Base-by-base conservation (phyloP, 2,797 vertebrate genomes). In the Pseudocheirus occidentalis region DNA sequence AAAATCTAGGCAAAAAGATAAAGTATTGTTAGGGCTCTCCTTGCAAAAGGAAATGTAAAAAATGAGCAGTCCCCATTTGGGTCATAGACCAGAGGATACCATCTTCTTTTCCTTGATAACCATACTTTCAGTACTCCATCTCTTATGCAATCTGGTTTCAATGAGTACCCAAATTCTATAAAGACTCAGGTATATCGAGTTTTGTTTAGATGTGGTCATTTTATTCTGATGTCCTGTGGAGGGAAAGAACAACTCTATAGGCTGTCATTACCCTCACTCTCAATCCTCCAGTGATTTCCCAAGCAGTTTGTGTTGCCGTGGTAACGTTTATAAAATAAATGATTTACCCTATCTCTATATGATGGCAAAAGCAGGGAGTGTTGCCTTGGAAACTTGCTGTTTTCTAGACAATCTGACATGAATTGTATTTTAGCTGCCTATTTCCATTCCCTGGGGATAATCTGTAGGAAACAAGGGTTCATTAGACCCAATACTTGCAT, bases 261-360 rank as follows among this genome's bases (percentile, higher is more conserved):
- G 87, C 29, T 89, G 54, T 56, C 56, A 92, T 40, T 53, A 55
- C 1, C 16, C 55, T 93, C 55, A 56, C 55, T 21, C 2, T 93
- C 56, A 87, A 34, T 55, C 55, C n/a, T 94, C 87, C 10, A 66
- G 31, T 93, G 89, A 92, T 94, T 95, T 95, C 28, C 5, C 89
- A 91, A 57, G 91, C 90, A 90, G 93, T 73, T 93, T 97, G 55
- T 92, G 92, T 97, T 97, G 55, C 34, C 91, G 59, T 95, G 81
- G 95, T 27, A 97, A 95, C 93, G 59, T 91, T 93, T 92, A 56
- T 93, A 92, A 97, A 97, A 96, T 94, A 95, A 97, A 93, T 90
- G 28, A 90, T 93, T 95, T 96, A 93, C 11, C 53, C 55, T 92
- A 81, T 81, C 59, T 46, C 54, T 93, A 29, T 94, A 95, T 81